Conservation (phyloP, 2,888 invertebrate genomes). For the Drosophila melanocephala region DNA sequence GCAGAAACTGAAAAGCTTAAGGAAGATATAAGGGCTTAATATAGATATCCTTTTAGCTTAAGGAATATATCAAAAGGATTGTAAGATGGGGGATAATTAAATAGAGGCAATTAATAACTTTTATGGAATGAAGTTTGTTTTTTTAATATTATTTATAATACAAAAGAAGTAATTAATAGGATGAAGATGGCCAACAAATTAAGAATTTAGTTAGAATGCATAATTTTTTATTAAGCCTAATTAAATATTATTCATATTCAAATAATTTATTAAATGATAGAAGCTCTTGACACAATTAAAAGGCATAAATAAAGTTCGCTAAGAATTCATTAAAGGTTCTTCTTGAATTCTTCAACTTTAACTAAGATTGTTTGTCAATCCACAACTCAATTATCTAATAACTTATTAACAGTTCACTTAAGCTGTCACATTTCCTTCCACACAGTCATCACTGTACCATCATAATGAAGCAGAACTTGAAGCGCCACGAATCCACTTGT, state of each 20-base stretch:
- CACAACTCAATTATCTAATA: background rate
- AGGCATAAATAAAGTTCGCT: rapidly evolving
- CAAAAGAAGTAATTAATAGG: background rate
- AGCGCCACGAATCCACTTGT: slow-evolving; percentile 6
- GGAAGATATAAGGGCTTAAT: background rate
- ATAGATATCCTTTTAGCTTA: background rate
- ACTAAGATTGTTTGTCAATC: background rate
- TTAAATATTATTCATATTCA: background rate
- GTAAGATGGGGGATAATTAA: background rate
- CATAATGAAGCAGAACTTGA: slow-evolving; percentile 11
- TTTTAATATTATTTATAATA: background rate
- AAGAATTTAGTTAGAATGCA: background rate
- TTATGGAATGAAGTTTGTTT: background rate
- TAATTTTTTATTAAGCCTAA: background rate
- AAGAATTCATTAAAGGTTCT: background rate
- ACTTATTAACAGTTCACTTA: background rate
- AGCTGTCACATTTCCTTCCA: background rate
- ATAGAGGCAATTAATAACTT: background rate
- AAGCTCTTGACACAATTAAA: background rate
- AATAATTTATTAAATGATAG: background rate
- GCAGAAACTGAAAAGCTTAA: background rate
- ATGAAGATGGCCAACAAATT: rapidly evolving
- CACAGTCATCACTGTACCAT: slow-evolving; percentile 17
- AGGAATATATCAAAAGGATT: background rate
- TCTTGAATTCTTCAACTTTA: background rate